Conservation (phyloP, 2,113 vertebrate species). For the Tetrao urogallus region DNA sequence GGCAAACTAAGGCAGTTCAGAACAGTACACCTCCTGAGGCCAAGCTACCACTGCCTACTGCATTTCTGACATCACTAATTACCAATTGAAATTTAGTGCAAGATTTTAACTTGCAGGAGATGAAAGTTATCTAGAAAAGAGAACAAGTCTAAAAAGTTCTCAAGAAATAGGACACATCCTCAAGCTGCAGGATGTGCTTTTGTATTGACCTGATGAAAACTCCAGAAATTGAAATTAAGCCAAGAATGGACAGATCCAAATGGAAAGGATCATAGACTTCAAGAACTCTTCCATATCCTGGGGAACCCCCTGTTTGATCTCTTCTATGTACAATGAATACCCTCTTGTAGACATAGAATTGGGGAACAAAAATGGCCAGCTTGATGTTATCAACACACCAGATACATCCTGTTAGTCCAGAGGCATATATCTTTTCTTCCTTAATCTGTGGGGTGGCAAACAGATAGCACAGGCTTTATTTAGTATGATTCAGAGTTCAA, state of each 20-base stretch:
- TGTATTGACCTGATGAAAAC: neutral
- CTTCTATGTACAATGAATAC: neutral
- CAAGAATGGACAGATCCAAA: neutral
- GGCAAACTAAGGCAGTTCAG: neutral
- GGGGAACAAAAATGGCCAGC: neutral
- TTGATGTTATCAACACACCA: neutral
- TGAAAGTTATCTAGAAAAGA: neutral
- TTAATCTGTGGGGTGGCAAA: neutral
- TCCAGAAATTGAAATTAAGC: neutral
- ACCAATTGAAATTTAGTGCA: neutral
- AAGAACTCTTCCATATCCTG: neutral
- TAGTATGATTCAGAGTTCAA: neutral
- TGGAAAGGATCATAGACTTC: neutral
- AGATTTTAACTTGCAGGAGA: neutral
- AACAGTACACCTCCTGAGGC: neutral
- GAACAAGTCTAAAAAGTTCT: neutral
- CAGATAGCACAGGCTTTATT: neutral
- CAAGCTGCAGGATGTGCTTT: neutral
- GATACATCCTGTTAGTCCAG: neutral
- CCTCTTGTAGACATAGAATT: neutral
- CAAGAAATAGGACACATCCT: neutral
- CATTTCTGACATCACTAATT: neutral
- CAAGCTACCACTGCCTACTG: neutral
- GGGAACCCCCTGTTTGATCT: neutral
- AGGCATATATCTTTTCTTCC: neutral